Base-by-base conservation (phyloP, 2,113 vertebrate genomes). In the Colossoma macropomum region DNA sequence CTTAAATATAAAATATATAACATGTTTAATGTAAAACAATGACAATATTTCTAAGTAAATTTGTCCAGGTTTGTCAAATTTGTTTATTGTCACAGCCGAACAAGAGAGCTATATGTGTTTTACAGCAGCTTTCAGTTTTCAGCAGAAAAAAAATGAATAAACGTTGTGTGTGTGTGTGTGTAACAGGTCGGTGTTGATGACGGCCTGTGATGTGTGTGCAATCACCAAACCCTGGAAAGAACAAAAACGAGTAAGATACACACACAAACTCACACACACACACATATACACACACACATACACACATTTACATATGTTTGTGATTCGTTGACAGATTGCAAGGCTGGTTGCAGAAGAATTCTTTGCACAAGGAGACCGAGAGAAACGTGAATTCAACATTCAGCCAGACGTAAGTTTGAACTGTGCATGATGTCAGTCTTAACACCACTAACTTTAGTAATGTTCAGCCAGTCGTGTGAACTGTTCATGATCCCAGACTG, bases 291-390 rank as follows among this genome's bases (percentile, higher is more conserved):
- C 30, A 65, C 45, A 63, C 28, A 79, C 54, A 34, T 50, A 45
- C 41, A 45, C 41, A 45, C 41, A n/a, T n/a, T 7, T 7, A 4
- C 34, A 38, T 7, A 72, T 30, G 10, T 1, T 48, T 66, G 16
- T 38, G 75, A 79, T 81, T 80, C 54, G 66, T 50, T 12, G 89
- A 65, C 91, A 97, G 96, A 96, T 96, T 90, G 95, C 97, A 80
- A 95, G 95, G 83, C 95, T 98, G 60, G 95, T 98, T 60, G 96
- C 96, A 78, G 89, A 94, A 5, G 97, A 98, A 86, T 97, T 98
- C 90, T 98, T 97, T 89, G 96, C 97, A 84, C 97, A 97, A 92
- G 97, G 97, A 84, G 97, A 98, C 91, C 96, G 95, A 89, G 97
- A 98, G 88, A 95, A 94, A 78, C 91, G 92, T 83, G 96, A 98